Evolutionary conservation across 1,140 invertebrate genomes (phyloP).

Genomic region (Drosophila equinoxialis): DNA sequence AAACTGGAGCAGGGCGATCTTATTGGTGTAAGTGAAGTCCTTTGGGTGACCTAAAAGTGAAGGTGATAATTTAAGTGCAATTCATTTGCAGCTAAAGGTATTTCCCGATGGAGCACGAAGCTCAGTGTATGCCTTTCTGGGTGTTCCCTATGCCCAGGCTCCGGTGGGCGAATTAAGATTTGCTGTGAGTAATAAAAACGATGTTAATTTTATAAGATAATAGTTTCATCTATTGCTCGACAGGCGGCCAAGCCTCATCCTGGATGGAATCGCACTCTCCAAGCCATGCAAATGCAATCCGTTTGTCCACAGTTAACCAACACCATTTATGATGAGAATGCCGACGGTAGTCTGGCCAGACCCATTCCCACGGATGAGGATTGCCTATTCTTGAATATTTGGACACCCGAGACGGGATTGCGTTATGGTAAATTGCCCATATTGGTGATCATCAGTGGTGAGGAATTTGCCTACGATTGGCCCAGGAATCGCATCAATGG

Average conservation of each 20-base stretch:
- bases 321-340: conserved; percentile 75
- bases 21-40: conserved; percentile 56
- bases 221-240: too few relatives aligned
- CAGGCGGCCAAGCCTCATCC: conserved; percentile 83
- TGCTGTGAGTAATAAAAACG: conserved; percentile 69
- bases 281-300: conserved; percentile 83
- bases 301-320: conserved; percentile 84
- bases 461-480: conserved; percentile 83
- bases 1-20: conserved; percentile 73
- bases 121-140: conserved; percentile 86
- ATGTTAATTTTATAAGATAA: neutral
- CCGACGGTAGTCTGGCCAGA: conserved; percentile 50
- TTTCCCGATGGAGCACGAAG: conserved; percentile 83
- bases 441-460: conserved; percentile 85
- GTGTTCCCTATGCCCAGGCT: conserved; percentile 88
- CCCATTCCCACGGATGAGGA: conserved; percentile 82
- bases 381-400: conserved; percentile 85
- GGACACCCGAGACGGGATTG: conserved; percentile 85
- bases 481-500: conserved; percentile 84
- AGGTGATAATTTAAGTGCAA: neutral
- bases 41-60: neutral
- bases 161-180: conserved; percentile 86
- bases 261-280: conserved; percentile 84
- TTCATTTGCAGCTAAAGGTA: conserved; percentile 79
- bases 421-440: conserved; percentile 85